Evolutionary conservation across 2,888 invertebrate species (phyloP), one percentile per base, ranked within the genome.

Genomic region (Drosophila austrosaltans): DNA sequence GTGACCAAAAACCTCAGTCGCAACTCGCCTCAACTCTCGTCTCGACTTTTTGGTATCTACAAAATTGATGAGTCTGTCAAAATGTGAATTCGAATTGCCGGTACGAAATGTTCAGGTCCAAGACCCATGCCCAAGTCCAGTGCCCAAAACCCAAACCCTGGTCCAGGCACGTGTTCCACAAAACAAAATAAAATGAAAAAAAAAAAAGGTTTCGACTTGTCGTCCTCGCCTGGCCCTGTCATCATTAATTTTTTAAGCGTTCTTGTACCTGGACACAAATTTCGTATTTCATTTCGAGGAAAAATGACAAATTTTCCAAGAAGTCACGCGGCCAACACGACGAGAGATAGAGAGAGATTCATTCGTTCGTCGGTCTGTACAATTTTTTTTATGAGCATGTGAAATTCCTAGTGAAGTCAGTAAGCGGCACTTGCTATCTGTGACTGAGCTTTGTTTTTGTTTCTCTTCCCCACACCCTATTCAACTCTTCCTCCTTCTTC

Each of bases 61-160:
- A 86, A 86, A 86, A 86, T 86, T 86, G 87, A 86, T 87, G 83
- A 87, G 87, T 77, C 81, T 89, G 88, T 89, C 88, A 89, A 83
- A 88, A 88, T 88, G 88, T 80, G 88, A 87, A 84, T 89, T 86
- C 82, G 82, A 78, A 80, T 82, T 77, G 82, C 82, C 65, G 61
- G 30, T 28, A 40, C 65, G 28, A 39, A 63, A 48, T 61, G 66
- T 53, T 22, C 48, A 48, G 22, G 22, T 4, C 12, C 22, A 16
- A 53, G 40, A n/a, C 40, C 12, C 39, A 12, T 39, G 12, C 39
- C 39, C 39, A 2, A 39, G 12, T 12, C 39, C 39, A 39, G 12
- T 7, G n/a, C 40, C 48, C 44, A 12, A 48, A 22, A 22, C 44
- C 8, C 44, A 48, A 0, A 20, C 20, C 22, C 25, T 25, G 48